Evolutionary conservation across 2,888 invertebrate species (phyloP).

Genomic region (Tipula helvola): DNA sequence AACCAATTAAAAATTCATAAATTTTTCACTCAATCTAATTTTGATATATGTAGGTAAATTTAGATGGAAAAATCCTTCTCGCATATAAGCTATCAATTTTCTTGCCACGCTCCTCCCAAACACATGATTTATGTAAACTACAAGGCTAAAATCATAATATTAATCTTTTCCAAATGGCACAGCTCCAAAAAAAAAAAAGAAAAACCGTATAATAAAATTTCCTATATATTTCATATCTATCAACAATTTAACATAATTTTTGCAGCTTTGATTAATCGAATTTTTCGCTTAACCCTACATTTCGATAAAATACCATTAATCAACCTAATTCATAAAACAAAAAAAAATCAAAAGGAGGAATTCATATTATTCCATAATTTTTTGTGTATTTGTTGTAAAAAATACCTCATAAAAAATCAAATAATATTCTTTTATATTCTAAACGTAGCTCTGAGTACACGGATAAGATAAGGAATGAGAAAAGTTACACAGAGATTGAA

Average conservation of each 20-base stretch:
- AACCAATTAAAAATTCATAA: no score
- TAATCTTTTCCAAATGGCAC: background rate
- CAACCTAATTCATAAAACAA: background rate
- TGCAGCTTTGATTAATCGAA: background rate
- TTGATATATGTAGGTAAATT: no score
- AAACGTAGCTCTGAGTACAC: background rate
- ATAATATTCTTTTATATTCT: background rate
- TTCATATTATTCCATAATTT: background rate
- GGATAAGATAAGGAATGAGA: background rate
- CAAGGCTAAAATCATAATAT: background rate
- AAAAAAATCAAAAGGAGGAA: background rate
- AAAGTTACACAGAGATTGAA: background rate
- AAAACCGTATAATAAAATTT: background rate
- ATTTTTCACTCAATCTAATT: no score
- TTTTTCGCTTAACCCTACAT: background rate
- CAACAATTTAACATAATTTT: constrained; percentile 4
- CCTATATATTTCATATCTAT: background rate
- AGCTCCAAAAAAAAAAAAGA: background rate
- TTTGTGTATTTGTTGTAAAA: background rate
- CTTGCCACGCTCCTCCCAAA: background rate
- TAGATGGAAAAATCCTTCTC: no score
- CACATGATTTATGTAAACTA: background rate
- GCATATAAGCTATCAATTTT: background rate
- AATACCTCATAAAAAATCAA: background rate
- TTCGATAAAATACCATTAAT: background rate